Evolutionary conservation across 2,113 vertebrate species (phyloP), one percentile per base, ranked within the genome.

Genomic region (Hippocampus barbouri): DNA sequence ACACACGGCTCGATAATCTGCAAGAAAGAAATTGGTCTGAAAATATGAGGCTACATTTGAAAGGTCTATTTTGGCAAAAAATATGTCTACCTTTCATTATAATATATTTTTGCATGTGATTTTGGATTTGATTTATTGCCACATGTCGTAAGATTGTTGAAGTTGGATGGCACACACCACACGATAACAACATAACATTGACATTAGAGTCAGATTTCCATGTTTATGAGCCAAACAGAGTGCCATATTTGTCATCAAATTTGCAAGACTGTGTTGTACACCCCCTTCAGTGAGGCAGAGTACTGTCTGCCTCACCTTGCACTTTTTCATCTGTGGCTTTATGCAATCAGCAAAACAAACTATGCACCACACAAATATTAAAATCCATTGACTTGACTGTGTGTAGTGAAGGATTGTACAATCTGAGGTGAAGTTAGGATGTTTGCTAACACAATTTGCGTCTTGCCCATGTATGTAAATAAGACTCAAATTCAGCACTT

Each of bases 1-100:
- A 69, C 40, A 67, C 70, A 57, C 56, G 69, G 68, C 27, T 63
- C 38, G 62, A 2, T 34, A 68, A 23, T 23, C 20, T 64, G 34
- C 20, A 63, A 63, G 38, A 8, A 21, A 41, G 20, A 41, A 6
- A 64, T 64, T 64, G 10, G 12, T 38, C 11, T 40, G 18, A 23
- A n/a, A 11, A n/a, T 63, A 38, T 40, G 38, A n/a, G 5, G 3
- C 21, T 9, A 49, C 23, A 47, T 49, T 49, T 30, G 49, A 14
- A 67, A 18, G 65, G 14, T 67, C 20, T 14, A 23, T 25, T 66
- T 41, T 18, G 47, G 12, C 38, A 45, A 47, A 47, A 66, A 30
- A 30, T 40, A 20, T 38, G 9, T 20, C 5, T 34, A 63, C 61
- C 9, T 30, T 63, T 40, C 0, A 30, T 16, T 40, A 38, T 40